Evolutionary conservation across 2,888 invertebrate species (phyloP), one percentile per base, ranked within the genome.

Genomic region (Alcis repandata): DNA sequence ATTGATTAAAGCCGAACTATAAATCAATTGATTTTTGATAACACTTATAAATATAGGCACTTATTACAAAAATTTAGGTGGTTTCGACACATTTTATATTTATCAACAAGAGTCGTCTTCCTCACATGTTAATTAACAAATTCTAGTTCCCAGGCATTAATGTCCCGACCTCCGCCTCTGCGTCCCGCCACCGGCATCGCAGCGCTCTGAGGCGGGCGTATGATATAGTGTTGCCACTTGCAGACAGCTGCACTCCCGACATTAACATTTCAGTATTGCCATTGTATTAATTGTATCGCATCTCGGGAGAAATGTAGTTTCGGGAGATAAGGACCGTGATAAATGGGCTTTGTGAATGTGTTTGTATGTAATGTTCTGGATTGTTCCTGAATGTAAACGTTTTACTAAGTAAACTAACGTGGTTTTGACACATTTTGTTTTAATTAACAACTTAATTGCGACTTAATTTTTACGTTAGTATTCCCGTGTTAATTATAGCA

Each of bases 191-290:
- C 27, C n/a, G 46, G 2, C 11, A 3, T 17, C 32, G 1, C 33
- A 6, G 19, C 51, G 36, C 51, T n/a, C 8, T 13, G 32, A 56
- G 22, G 27, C 43, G 17, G 19, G 27, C 27, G 45, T 46, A 57
- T 65, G 67, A 67, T 67, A 63, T 67, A 67, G 63, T 63, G 67
- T 52, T 67, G 67, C 67, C 67, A 62, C 51, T 52, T 63, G 67
- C 67, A 67, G 67, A 67, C 67, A 67, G 67, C 63, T 67, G 67
- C 67, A 67, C 57, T 63, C 51, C 52, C 57, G 57, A 41, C 60
- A 60, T 65, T 65, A 57, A 60, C 65, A 65, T 65, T 52, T 56
- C 65, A 51, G 60, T 65, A 19, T 65, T 60, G 60, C 65, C 60
- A 65, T 65, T 65, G 65, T 65, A 60, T 65, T 65, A 65, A 65